Evolutionary conservation across 2,888 invertebrate genomes (phyloP).

Genomic region (Ichneumoninae sp.): DNA sequence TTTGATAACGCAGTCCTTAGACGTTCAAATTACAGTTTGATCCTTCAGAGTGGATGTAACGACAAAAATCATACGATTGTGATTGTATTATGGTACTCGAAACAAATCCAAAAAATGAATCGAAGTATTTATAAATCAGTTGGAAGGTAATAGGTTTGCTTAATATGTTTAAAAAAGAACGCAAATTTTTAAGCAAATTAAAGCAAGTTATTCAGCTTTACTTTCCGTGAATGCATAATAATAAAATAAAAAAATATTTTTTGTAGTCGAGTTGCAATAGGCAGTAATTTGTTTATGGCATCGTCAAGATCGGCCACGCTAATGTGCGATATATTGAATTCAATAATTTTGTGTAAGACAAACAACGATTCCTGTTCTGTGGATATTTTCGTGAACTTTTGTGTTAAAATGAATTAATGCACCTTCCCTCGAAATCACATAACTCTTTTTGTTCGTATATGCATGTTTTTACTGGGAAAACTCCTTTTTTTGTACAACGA

Average conservation of each 20-base stretch:
- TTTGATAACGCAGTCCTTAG: too few species aligned
- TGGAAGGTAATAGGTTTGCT: neutral
- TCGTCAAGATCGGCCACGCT: neutral
- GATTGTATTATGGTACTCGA: too few species aligned
- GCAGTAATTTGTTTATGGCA: neutral
- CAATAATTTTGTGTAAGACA: neutral
- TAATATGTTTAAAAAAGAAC: neutral
- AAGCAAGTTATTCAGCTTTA: neutral
- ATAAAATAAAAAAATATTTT: neutral
- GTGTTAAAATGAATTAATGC: neutral
- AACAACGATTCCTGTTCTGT: neutral
- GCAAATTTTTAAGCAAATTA: neutral
- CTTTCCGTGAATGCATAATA: neutral
- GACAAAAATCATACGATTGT: neutral
- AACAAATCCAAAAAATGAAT: too few species aligned
- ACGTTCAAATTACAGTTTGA: too few species aligned
- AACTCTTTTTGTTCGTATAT: slow-evolving; percentile 2
- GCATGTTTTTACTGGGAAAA: slow-evolving; percentile 21
- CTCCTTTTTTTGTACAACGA: neutral
- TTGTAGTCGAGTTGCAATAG: neutral
- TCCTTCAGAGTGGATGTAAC: neutral
- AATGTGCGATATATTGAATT: neutral
- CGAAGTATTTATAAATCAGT: neutral
- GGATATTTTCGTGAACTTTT: neutral
- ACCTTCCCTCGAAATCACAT: slow-evolving; percentile 2